These are phyloP conservation scores for Hystrix cristata DNA, from an alignment of 2,113 vertebrate genomes.

Conservation along the genomic window DNA sequence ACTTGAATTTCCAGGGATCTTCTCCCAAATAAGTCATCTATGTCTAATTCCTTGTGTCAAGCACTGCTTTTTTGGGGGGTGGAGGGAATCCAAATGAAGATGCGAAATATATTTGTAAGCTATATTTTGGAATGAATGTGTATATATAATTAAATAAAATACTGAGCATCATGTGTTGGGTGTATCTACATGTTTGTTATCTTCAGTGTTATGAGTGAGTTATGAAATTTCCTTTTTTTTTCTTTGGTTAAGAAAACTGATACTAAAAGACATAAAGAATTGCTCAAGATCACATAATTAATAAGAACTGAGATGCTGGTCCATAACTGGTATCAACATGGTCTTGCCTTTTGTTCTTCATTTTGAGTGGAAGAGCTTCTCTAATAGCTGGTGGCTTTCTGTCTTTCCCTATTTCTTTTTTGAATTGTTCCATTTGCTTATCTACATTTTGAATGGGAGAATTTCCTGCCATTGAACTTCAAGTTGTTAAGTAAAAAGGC, in stretches of 20 bases:
- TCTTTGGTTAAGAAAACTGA: constrained; percentile 32
- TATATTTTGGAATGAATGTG: background rate
- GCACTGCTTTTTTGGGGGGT: background rate
- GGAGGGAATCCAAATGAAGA: background rate
- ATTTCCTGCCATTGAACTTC: constrained; percentile 80
- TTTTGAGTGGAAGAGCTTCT: constrained; percentile 41
- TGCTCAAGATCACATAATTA: background rate
- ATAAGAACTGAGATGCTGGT: background rate
- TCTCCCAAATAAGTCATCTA: background rate
- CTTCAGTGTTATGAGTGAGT: background rate
- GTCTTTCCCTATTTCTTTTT: constrained; percentile 1
- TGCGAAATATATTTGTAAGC: constrained; percentile 1
- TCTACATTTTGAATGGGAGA: constrained; percentile 78
- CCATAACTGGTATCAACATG: background rate
- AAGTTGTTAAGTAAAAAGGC: constrained; percentile 77
- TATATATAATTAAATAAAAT: constrained; percentile 23
- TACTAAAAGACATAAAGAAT: constrained; percentile 18
- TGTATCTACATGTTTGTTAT: background rate
- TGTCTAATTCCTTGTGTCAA: background rate
- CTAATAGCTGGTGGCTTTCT: constrained; percentile 32
- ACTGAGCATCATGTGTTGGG: background rate
- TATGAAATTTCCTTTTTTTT: constrained; percentile 3
- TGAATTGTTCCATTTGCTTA: constrained; percentile 72
- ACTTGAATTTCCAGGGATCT: background rate
- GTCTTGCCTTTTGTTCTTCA: constrained; percentile 30